These are phyloP conservation scores for Pinna nobilis DNA, from an alignment of 1,140 invertebrate species.

Conservation along the genomic window DNA sequence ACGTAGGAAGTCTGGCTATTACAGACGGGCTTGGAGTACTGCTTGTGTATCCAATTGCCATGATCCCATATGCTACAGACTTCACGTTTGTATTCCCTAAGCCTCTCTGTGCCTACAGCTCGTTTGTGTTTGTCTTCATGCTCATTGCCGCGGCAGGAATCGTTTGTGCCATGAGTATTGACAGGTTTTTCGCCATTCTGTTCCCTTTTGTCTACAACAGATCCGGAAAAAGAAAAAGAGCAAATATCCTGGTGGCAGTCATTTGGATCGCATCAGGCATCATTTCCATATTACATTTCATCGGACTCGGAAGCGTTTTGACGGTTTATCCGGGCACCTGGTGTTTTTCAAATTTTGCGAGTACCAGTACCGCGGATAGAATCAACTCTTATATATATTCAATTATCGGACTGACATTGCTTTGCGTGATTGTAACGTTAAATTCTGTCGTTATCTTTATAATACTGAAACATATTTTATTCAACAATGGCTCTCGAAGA, in stretches of 20 bases:
- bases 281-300: conserved; percentile 68
- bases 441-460: conserved; percentile 1
- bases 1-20: conserved; percentile 56
- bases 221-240: conserved; percentile 52
- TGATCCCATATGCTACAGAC: conserved; percentile 56
- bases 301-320: conserved; percentile 65
- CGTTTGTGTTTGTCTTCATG: conserved; percentile 71
- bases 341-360: conserved; percentile 72
- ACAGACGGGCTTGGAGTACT: conserved; percentile 63
- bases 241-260: conserved; percentile 48
- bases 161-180: conserved; percentile 73
- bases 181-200: conserved; percentile 70
- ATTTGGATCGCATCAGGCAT: conserved; percentile 63
- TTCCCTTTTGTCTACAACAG: conserved; percentile 72
- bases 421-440: not conserved
- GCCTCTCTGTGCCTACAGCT: conserved; percentile 68
- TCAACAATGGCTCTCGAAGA: not conserved
- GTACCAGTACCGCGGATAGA: conserved; percentile 31
- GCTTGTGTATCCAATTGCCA: conserved; percentile 58
- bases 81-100: conserved; percentile 56
- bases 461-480: not conserved
- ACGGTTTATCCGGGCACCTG: conserved; percentile 71
- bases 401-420: conserved; percentile 50
- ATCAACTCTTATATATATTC: conserved; percentile 64
- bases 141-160: conserved; percentile 71